Evolutionary conservation across 1,140 invertebrate species (phyloP), one percentile per base, ranked within the genome.

Genomic region (Watersipora subatra): DNA sequence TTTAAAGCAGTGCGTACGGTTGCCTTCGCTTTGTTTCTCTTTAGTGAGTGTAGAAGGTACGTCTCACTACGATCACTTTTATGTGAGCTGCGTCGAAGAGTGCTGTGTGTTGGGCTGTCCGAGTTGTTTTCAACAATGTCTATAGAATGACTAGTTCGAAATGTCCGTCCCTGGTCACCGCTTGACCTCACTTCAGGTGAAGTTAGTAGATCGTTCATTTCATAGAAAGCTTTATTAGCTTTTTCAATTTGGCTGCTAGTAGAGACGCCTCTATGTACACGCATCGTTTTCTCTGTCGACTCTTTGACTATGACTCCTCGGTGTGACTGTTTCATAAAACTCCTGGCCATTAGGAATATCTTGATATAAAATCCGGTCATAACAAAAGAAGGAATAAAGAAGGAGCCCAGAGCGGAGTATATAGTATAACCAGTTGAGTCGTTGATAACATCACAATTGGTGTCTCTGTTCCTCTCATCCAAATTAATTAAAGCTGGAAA

Each of bases 311-410:
- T 46, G 7, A 46, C 34, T n/a, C 34, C 34, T 46, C n/a, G 7
- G 7, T 46, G 34, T 12, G 34, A 7, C n/a, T 46, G 34, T 12
- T 7, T 46, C 34, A 46, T 46, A 46, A 46, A 59, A 7, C 71
- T 68, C 69, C n/a, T 20, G 25, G 57, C 57, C 64, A 27, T 24
- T 30, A 19, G 20, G 81, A 94, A 95, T 69, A 95, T 94, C 67
- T 89, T 84, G 87, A 90, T 93, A 80, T 95, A 94, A 83, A 95
- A 93, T 84, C 93, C 93, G 66, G 93, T 82, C 89, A 94, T 94
- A 56, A 94, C 89, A 69, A 92, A 85, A 89, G 92, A 92, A n/a
- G 92, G 92, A 72, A 94, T 87, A 80, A 91, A 94, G 84, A 95
- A 95, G 64, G 90, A 92, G 3, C 91, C 91, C 7, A 93, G 83